These are phyloP conservation scores for Globodera ellingtonae DNA, from an alignment of 1,140 invertebrate species.

Conservation along the genomic window DNA sequence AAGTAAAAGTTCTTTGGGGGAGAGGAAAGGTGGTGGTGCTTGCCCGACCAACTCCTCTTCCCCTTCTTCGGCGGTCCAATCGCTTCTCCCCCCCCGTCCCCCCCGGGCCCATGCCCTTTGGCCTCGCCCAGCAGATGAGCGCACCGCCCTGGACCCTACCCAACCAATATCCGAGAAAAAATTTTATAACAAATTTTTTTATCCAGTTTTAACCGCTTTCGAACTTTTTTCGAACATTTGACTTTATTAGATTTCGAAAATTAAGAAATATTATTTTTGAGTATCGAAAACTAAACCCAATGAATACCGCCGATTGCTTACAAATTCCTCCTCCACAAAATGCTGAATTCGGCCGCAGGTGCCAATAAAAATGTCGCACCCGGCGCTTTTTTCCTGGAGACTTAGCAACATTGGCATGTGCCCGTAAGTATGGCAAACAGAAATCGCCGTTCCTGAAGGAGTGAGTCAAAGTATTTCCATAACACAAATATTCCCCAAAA, in stretches of 20 bases:
- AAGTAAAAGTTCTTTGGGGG: constrained; percentile 9
- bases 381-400: background rate
- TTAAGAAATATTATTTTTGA: too few relatives aligned
- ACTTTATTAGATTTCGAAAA: too few relatives aligned
- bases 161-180: too few relatives aligned
- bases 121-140: constrained; percentile 2
- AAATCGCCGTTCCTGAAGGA: constrained; percentile 20
- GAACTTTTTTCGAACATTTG: too few relatives aligned
- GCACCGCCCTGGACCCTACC: background rate
- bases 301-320: background rate
- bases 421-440: constrained; percentile 26
- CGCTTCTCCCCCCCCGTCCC: background rate
- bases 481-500: too few relatives aligned
- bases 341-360: constrained; percentile 31
- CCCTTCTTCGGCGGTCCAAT: background rate
- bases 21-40: background rate
- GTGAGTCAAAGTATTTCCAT: background rate
- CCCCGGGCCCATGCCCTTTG: background rate
- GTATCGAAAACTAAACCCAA: background rate
- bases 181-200: too few relatives aligned
- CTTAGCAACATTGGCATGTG: constrained; percentile 32
- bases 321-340: constrained; percentile 32
- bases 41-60: background rate
- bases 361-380: constrained; percentile 38
- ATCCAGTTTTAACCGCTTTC: too few relatives aligned